These are phyloP conservation scores for Schizothorax lantsangensis DNA, from an alignment of 2,797 vertebrate species.

Conservation along the genomic window DNA sequence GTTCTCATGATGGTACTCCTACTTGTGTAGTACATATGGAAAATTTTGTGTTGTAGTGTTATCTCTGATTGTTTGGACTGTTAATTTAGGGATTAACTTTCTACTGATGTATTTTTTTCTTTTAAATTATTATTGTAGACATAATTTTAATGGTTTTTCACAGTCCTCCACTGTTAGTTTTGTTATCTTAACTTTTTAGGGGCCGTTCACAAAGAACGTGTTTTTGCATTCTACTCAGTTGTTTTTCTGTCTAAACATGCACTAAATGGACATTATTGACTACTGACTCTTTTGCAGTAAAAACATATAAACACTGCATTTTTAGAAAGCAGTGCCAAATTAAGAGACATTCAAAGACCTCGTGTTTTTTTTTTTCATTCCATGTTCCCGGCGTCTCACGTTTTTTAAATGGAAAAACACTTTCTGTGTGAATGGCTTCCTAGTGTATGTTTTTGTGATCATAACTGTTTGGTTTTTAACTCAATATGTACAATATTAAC, in stretches of 20 bases:
- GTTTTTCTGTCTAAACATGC: neutral
- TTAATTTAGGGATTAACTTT: neutral
- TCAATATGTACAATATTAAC: neutral
- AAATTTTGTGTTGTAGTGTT: neutral
- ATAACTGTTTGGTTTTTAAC: neutral
- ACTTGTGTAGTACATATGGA: neutral
- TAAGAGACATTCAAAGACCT: neutral
- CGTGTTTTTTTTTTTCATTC: neutral
- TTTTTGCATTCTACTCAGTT: neutral
- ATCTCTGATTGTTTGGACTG: neutral
- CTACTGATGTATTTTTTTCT: constrained; percentile 6
- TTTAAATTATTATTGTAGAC: neutral
- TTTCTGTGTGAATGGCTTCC: constrained; percentile 6
- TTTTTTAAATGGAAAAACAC: neutral
- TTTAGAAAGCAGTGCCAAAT: neutral
- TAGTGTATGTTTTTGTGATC: neutral
- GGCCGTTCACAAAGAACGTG: neutral
- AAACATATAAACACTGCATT: neutral
- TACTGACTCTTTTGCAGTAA: neutral
- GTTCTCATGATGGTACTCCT: neutral
- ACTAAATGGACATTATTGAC: no score
- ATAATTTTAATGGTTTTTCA: neutral
- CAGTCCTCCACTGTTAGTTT: constrained; percentile 20
- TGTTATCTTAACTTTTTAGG: neutral
- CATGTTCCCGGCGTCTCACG: neutral